These are phyloP conservation scores for Alectura lathami DNA, from an alignment of 2,113 vertebrate species.

Conservation along the genomic window DNA sequence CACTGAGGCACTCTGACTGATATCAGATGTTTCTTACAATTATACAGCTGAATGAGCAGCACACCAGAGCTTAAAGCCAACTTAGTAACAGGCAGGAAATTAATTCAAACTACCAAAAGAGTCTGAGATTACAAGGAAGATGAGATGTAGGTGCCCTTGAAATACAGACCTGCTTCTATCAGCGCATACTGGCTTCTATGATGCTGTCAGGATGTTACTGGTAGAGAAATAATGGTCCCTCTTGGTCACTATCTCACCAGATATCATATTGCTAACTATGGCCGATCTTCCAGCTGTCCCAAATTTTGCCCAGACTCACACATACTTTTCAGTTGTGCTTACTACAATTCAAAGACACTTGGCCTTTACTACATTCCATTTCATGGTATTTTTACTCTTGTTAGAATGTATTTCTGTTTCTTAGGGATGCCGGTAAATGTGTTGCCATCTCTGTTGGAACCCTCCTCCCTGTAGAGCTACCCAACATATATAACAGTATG, in stretches of 20 bases:
- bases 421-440: not conserved
- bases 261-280: not conserved
- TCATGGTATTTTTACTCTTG: not conserved
- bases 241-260: not conserved
- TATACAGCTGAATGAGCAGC: constrained; percentile 32
- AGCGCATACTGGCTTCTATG: not conserved
- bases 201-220: not conserved
- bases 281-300: not conserved
- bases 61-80: not conserved
- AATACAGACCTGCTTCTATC: not conserved
- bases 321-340: not conserved
- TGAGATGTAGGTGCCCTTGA: not conserved
- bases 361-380: not conserved
- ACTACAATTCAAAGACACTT: not conserved
- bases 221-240: not conserved
- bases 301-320: not conserved
- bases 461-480: not conserved
- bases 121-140: not conserved
- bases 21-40: constrained; percentile 57
- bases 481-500: not conserved
- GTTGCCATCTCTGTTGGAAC: not conserved
- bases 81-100: constrained; percentile 57
- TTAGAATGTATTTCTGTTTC: not conserved
- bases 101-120: constrained; percentile 13
- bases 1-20: constrained; percentile 36